Base-by-base conservation (phyloP, 2,888 invertebrate species). In the Noctua comes region DNA sequence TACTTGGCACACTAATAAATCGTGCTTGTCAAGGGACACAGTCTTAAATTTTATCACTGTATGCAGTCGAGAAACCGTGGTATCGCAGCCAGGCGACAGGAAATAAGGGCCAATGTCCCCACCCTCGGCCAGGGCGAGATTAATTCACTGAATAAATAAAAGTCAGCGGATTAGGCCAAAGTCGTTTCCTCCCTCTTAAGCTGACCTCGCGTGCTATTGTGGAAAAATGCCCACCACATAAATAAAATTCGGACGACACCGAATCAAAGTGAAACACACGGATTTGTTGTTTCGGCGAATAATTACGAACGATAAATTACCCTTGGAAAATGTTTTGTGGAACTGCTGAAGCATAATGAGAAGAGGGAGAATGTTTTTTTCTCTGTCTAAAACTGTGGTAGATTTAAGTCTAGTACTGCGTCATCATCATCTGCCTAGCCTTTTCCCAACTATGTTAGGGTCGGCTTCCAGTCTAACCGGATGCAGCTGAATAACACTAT, bases 121-220 rank as follows among this genome's bases (percentile, higher is more conserved):
- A 91, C 93, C 94, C 94, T 91, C 90, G 89, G 91, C 91, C 92
- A 88, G 89, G 92, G 91, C 89, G 94, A 96, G 96, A 97, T 96
- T 96, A 97, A 97, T 96, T 96, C 96, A 96, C 95, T 96, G 97
- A 96, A 97, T 97, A 97, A 97, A 97, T 96, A 97, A 97, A 96
- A 96, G 97, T 96, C 97, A 96, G 97, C 96, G 96, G 97, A 96
- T 96, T 96, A 96, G 96, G 95, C 94, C 95, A 94, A 94, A 95
- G 96, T 95, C 96, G 95, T 96, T 96, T 95, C 96, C 96, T 95
- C 96, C 96, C 96, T 95, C 96, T 95, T 94, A 95, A 95, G 95
- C 95, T 96, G 96, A 96, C 96, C 96, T 96, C 95, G 96, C 95
- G 95, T 96, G 96, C 95, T 95, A 95, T 96, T 95, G 95, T 95